Evolutionary conservation across 2,797 vertebrate species (phyloP).

Genomic region (Phalanger gymnotis): DNA sequence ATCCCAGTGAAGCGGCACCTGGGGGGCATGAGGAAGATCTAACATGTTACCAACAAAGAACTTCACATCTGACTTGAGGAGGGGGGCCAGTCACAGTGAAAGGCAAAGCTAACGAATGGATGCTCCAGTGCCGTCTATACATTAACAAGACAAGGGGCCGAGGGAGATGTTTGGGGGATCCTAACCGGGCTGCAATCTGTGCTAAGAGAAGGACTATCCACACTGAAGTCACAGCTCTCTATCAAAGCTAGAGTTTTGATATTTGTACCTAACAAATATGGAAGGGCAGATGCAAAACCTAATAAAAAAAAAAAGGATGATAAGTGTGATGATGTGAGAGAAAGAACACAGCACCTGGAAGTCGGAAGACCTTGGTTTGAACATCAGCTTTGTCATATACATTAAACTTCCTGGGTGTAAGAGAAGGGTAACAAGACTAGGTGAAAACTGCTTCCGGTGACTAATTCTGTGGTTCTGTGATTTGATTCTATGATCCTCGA

Average conservation of each 20-base stretch:
- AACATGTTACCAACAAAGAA: background rate
- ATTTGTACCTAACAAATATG: background rate
- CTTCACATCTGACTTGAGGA: background rate
- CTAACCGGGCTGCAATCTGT: background rate
- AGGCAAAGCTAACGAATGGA: background rate
- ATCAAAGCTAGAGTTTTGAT: background rate
- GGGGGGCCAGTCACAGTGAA: background rate
- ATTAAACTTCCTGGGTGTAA: background rate
- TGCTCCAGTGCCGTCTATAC: background rate
- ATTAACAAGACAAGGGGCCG: background rate
- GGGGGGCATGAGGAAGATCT: background rate
- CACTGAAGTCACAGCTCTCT: background rate
- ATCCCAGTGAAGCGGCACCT: background rate
- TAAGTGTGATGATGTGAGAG: background rate
- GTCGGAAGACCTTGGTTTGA: background rate
- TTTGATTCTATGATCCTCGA: background rate
- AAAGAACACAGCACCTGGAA: background rate
- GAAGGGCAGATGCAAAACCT: background rate
- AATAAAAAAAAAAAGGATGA: background rate
- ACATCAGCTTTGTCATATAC: background rate
- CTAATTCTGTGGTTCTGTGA: background rate
- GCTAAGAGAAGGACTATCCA: background rate
- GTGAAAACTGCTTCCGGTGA: background rate
- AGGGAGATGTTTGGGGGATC: background rate
- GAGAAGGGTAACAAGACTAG: background rate